These are phyloP conservation scores for Trogon melanurus DNA, from an alignment of 2,113 vertebrate species.

Conservation along the genomic window DNA sequence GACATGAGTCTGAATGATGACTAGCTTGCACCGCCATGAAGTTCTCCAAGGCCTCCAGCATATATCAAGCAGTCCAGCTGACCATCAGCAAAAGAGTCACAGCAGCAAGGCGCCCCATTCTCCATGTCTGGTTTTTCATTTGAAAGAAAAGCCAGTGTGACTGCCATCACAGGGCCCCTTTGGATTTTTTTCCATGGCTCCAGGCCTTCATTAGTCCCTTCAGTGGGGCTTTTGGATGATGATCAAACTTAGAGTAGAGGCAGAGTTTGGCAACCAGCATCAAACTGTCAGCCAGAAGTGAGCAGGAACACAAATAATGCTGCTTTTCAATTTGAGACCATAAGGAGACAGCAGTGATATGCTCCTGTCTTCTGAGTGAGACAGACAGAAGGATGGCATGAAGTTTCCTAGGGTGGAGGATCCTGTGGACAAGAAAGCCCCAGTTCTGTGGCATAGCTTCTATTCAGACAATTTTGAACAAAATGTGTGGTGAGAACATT, in stretches of 20 bases:
- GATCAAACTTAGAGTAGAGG: not conserved
- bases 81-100: not conserved
- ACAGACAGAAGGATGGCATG: not conserved
- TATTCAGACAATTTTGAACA: not conserved
- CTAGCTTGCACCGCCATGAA: not conserved
- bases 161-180: not conserved
- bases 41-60: not conserved
- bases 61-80: not conserved
- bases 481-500: not conserved
- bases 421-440: not conserved
- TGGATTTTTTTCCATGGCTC: not conserved
- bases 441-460: not conserved
- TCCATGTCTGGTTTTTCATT: not conserved
- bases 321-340: not conserved
- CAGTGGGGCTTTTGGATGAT: not conserved
- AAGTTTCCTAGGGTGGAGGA: not conserved
- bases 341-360: not conserved
- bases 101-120: not conserved
- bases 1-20: not conserved
- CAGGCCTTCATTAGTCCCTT: not conserved
- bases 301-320: not conserved
- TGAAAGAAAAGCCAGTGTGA: not conserved
- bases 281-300: not conserved
- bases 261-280: not conserved
- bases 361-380: not conserved